Base-by-base conservation (phyloP, 37 sponge, comb jelly and placozoan species). In the Axinella damicornis region DNA sequence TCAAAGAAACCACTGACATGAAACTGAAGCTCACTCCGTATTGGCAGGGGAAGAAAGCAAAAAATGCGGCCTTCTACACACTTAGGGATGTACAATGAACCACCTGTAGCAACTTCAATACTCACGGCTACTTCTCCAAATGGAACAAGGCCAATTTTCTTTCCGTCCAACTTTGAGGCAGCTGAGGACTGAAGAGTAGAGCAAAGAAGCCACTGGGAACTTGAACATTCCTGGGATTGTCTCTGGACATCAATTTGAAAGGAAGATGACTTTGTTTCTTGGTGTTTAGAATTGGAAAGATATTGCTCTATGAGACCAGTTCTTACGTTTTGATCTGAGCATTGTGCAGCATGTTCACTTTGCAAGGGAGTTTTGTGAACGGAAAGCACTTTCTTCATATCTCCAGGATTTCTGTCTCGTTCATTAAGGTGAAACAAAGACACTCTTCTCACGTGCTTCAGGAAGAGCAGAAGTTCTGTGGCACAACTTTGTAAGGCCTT, bases 1-100 rank as follows among this genome's bases (percentile, higher is more conserved):
- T 82, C 82, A 82, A 91, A 91, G 69, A 40, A 85, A 1, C 91
- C 91, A 76, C 76, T 91, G 11, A 85, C 36, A 28, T 91, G 86
- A 59, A 85, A 91, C 4, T 37, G 53, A 22, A 91, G 62, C 17
- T 37, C 73, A 75, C 62, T 66, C 14, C 37, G 20, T 18, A 82
- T 76, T 33, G 86, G 81, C 21, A 91, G 78, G 33, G 91, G 91
- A 17, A 91, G 57, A 38, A 91, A 91, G 37, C 86, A 91, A 71
- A 91, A 91, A 21, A 76, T 18, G 5, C 53, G 55, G 34, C 87
- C 87, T 18, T 65, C 46, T 52, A 38, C 31, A 28, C 5, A 15
- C 20, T 34, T n/a, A 65, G 65, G 74, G 28, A 16, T 30, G 17
- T 73, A 64, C 28, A 46, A n/a, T 11, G 0, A 12, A 4, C 21